Conservation (phyloP, 1,140 invertebrate genomes). For the Hetaerina americana region DNA sequence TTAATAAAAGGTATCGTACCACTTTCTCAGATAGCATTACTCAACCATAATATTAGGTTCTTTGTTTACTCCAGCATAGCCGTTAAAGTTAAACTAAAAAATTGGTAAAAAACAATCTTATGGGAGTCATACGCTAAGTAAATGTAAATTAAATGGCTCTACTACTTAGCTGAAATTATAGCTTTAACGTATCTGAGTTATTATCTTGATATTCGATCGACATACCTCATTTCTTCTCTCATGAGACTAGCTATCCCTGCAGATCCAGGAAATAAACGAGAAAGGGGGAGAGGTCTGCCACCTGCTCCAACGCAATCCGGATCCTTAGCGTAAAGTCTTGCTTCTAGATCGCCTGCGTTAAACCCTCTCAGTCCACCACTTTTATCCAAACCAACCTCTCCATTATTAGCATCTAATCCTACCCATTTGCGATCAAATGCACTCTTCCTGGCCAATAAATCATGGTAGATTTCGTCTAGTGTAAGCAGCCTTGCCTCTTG, state of each 20-base stretch:
- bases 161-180: no score
- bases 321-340: not conserved
- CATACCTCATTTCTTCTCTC: not conserved
- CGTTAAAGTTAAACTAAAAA: no score
- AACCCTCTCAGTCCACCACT: not conserved
- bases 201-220: no score
- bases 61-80: no score
- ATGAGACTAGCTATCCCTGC: not conserved
- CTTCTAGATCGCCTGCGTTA: not conserved
- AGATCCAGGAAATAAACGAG: not conserved
- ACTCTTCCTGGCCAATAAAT: not conserved
- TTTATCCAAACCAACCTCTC: not conserved
- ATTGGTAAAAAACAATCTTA: no score
- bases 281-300: not conserved
- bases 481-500: slow-evolving; percentile 45
- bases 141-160: no score
- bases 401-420: not conserved
- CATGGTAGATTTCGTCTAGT: not conserved
- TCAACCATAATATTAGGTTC: no score
- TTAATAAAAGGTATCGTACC: no score
- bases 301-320: not conserved
- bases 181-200: no score
- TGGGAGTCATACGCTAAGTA: no score
- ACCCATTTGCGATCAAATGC: not conserved
- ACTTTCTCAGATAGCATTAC: no score